Evolutionary conservation across 2,888 invertebrate species (phyloP).

Genomic region (Frankliniella fusca): DNA sequence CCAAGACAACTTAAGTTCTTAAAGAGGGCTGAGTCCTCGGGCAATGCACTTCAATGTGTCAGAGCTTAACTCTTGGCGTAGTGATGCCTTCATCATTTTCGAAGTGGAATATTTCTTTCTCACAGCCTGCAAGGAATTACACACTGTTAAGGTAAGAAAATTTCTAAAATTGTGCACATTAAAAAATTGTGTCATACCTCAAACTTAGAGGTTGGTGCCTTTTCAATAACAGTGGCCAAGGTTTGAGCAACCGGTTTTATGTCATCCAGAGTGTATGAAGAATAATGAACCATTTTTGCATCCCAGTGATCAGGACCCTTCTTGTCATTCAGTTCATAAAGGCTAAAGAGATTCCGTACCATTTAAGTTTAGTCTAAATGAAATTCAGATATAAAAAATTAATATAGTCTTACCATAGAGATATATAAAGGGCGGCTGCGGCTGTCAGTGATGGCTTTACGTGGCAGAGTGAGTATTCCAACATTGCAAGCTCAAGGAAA

Average conservation of each 20-base stretch:
- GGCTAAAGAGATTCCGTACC: slow-evolving; percentile 44
- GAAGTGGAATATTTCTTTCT: slow-evolving; percentile 61
- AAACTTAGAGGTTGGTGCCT: slow-evolving; percentile 65
- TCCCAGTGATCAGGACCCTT: slow-evolving; percentile 62
- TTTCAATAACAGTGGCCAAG: slow-evolving; percentile 64
- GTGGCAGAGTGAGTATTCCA: slow-evolving; percentile 75
- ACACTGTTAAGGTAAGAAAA: neutral
- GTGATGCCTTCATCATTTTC: slow-evolving; percentile 61
- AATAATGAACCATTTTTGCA: slow-evolving; percentile 68
- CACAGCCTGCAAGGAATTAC: slow-evolving; percentile 49
- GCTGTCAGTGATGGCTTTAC: slow-evolving; percentile 79
- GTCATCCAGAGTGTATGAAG: slow-evolving; percentile 65
- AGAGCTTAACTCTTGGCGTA: slow-evolving; percentile 58
- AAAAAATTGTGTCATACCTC: slow-evolving; percentile 47
- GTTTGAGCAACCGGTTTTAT: slow-evolving; percentile 64
- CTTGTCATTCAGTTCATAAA: slow-evolving; percentile 44
- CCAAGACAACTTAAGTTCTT: neutral
- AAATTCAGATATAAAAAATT: slow-evolving; percentile 43
- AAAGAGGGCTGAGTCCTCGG: neutral
- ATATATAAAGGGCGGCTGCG: slow-evolving; percentile 73
- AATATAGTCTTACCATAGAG: slow-evolving; percentile 53
- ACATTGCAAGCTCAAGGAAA: slow-evolving; percentile 76
- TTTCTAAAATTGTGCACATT: neutral
- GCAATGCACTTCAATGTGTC: slow-evolving; percentile 32
- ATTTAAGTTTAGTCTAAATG: slow-evolving; percentile 33